Evolutionary conservation across 2,888 invertebrate genomes (phyloP), one percentile per base, ranked within the genome.

Genomic region (Melanostoma mellinum): DNA sequence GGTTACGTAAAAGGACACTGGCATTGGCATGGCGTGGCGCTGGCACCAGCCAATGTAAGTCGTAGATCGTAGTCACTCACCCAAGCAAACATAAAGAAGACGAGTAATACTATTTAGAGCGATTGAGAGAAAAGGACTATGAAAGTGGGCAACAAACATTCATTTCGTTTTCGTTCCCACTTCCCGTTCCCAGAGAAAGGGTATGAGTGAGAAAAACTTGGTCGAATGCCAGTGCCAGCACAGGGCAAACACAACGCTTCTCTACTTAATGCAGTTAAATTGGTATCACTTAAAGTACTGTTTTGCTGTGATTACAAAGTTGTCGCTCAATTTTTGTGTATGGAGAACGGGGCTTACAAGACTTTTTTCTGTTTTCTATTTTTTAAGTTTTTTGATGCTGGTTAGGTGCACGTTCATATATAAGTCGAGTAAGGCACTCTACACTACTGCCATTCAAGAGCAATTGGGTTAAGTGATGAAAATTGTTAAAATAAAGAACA

Each of bases 241-340:
- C 46, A 32, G 9, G 58, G 48, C 40, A 65, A 73, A 82, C 72
- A 82, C 40, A 77, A 77, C 78, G 52, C 63, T 78, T 60, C 65
- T 58, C 52, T 71, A 53, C 78, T 84, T 84, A 84, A 84, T 79
- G 71, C 84, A 79, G 74, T 79, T 79, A 74, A 84, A 79, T 79
- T 75, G 84, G 67, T 79, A 71, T 84, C 84, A 75, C 84, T 84
- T 84, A 79, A 84, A 79, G 65, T 75, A 74, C 79, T 84, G 84
- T 84, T 84, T 84, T 71, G 79, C 84, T 79, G 84, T 79, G 84
- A 84, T 84, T 75, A 84, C 79, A 79, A 74, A 84, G 69, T 79
- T 84, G 79, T 84, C 84, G 84, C 84, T 84, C 79, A 79, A 75
- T 84, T 84, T 84, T 84, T 36, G 58, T 76, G 3, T 36, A 60